Evolutionary conservation across 2,113 vertebrate genomes (phyloP), one percentile per base, ranked within the genome.

Genomic region (Edolisoma coerulescens): DNA sequence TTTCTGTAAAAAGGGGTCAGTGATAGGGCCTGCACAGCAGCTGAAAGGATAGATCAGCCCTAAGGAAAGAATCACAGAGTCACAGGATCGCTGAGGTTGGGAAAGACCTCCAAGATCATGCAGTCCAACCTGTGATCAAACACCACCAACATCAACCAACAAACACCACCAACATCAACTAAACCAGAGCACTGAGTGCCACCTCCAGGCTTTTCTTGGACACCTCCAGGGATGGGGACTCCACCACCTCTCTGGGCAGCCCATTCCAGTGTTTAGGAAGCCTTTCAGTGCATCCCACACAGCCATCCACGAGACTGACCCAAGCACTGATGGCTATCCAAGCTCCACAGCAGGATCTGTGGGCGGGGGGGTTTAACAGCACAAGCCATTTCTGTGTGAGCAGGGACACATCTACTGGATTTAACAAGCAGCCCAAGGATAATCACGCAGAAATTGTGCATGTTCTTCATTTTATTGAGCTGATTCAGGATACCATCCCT

Each of bases 401-500:
- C 49, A 81, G 41, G 28, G 37, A 39, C 60, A 50, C 13, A 35
- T 33, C 70, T 53, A 11, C 35, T 61, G 57, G 28, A 39, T 74
- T 90, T 74, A 92, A 42, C 54, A 78, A 87, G 64, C 41, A 90
- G 92, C 42, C 23, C 78, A 76, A 87, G 59, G 33, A 71, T 47
- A 93, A 86, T 53, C 81, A 84, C 83, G 30, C 8, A 59, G 50
- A 85, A 67, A 44, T 60, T 86, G 67, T 90, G 41, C 63, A 84
- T 83, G 71, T 83, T 87, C 61, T 65, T 94, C 33, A 63, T 93
- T 95, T 83, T 59, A 63, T 64, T 74, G 68, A 86, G 82, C 71
- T 74, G 84, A 86, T 85, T 91, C 90, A 81, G 85, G 89, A 77
- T 70, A 53, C 22, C 76, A 52, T 78, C 64, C 91, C 67, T 96